These are phyloP conservation scores for Proisotoma minuta DNA, from an alignment of 2,888 invertebrate species.

Conservation along the genomic window DNA sequence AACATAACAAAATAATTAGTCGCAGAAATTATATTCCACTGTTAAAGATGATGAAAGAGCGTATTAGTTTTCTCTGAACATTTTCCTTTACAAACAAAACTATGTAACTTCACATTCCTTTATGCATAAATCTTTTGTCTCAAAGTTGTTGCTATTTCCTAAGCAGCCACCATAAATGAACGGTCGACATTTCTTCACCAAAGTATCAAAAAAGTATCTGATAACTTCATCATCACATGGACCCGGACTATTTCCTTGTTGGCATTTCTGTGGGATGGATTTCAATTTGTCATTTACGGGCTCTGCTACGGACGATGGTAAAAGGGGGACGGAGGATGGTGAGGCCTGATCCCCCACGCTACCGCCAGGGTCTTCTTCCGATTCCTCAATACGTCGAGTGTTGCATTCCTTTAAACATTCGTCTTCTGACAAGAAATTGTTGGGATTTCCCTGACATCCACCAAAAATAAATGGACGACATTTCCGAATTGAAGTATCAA, in stretches of 20 bases:
- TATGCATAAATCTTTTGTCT: constrained; percentile 34
- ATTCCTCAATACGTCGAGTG: too few relatives aligned
- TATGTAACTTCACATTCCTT: constrained; percentile 34
- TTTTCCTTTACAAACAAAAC: too few relatives aligned
- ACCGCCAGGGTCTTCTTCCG: not conserved
- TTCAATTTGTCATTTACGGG: not conserved
- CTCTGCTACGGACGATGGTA: not conserved
- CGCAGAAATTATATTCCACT: too few relatives aligned
- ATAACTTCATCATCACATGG: constrained; percentile 41
- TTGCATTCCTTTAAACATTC: constrained; percentile 34
- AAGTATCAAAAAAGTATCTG: constrained; percentile 41
- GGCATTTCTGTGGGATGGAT: constrained; percentile 35
- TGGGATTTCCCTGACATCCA: constrained; percentile 45
- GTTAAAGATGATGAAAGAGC: too few relatives aligned
- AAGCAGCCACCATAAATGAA: constrained; percentile 42
- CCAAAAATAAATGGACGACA: constrained; percentile 46
- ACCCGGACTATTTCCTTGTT: constrained; percentile 35
- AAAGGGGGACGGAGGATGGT: not conserved
- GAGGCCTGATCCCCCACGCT: not conserved
- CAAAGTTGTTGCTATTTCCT: constrained; percentile 41
- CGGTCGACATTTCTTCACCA: constrained; percentile 43
- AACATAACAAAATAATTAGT: too few relatives aligned
- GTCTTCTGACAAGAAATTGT: constrained; percentile 41
- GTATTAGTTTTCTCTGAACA: too few relatives aligned
- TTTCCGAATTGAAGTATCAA: constrained; percentile 29